phyloP scores from a whole-genome alignment of 2,113 vertebrate species.

The Phrynosoma platyrhinos region DNA sequence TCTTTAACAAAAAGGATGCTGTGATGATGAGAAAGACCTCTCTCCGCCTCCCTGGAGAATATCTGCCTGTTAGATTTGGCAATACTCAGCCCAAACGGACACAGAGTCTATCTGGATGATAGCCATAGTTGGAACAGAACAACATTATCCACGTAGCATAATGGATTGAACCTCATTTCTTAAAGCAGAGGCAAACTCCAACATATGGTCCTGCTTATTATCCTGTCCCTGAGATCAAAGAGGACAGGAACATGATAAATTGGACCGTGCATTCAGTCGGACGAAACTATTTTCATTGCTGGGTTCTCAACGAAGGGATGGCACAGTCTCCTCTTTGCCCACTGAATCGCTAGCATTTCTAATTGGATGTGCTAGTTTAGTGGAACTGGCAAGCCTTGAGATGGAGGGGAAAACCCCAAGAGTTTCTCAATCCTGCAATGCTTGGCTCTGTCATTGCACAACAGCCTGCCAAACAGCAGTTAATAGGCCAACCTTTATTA shows the following conservation, averaged over 20 bases:
- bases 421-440: not conserved
- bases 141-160: not conserved
- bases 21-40: not conserved
- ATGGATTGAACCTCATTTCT: not conserved
- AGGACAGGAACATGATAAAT: not conserved
- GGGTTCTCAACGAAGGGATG: not conserved
- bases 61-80: not conserved
- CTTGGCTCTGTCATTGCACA: not conserved
- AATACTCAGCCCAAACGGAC: no score
- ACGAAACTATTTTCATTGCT: conserved; percentile 1
- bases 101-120: not conserved
- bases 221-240: not conserved
- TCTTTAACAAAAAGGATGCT: no score
- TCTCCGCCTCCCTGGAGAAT: not conserved
- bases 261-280: conserved; percentile 9
- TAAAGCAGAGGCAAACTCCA: not conserved
- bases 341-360: not conserved
- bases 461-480: not conserved
- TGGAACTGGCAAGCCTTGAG: not conserved
- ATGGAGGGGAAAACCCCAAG: not conserved
- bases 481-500: not conserved
- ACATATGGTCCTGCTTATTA: not conserved
- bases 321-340: rapidly evolving
- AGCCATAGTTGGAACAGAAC: not conserved
- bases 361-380: not conserved